phyloP scores from a whole-genome alignment of 92 coral and sea anemone genomes.

The Zoanthus sociatus region DNA sequence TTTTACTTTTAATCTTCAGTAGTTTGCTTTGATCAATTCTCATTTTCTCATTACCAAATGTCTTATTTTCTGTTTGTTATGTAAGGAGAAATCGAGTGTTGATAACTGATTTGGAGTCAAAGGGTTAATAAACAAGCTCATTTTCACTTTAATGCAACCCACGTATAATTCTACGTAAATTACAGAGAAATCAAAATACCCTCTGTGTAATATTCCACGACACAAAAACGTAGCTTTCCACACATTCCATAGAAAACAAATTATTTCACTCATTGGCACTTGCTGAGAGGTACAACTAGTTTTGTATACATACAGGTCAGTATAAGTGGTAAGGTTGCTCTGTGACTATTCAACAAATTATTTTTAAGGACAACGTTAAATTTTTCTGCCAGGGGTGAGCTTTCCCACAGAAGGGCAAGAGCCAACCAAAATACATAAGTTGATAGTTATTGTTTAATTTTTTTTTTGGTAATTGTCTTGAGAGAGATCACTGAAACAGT shows the following conservation, averaged over 20 bases:
- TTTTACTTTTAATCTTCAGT: no score
- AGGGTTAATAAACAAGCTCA: constrained; percentile 8
- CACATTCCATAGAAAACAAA: constrained; percentile 4
- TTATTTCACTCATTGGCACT: constrained; percentile 23
- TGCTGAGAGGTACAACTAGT: constrained; percentile 20
- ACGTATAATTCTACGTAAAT: constrained; percentile 3
- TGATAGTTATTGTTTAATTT: background rate
- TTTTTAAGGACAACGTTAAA: background rate
- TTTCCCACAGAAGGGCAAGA: background rate
- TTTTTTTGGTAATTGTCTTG: background rate
- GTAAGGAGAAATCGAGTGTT: no score
- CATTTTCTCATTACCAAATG: no score
- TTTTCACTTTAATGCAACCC: constrained; percentile 40
- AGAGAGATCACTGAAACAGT: background rate
- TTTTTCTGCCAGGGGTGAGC: background rate
- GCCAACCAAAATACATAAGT: background rate
- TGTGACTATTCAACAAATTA: background rate
- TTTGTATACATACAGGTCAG: background rate
- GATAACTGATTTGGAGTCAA: no score
- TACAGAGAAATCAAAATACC: constrained; percentile 32
- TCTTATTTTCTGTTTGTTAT: no score
- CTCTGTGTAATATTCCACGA: constrained; percentile 22
- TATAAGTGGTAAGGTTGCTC: background rate
- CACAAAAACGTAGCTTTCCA: background rate
- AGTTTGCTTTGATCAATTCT: no score